phyloP scores from a whole-genome alignment of 2,113 vertebrate species.

The Grus americana region DNA sequence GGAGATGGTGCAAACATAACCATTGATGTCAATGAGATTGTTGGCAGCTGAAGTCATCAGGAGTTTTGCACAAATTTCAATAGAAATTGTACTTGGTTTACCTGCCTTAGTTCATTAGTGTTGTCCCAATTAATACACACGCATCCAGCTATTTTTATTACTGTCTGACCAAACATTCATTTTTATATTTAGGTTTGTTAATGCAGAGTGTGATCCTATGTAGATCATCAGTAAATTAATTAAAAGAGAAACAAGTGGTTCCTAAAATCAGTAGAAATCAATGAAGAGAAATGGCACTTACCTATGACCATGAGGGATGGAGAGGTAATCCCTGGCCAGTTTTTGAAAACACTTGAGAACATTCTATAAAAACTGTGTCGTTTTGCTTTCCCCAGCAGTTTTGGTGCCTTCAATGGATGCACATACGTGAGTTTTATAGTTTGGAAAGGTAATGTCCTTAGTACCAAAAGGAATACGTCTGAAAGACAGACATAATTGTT shows the following conservation, averaged over 20 bases:
- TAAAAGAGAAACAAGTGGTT: background rate
- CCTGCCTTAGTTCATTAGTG: background rate
- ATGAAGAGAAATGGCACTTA: background rate
- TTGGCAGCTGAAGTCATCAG: background rate
- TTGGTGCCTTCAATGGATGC: background rate
- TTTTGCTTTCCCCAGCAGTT: background rate
- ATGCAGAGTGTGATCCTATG: background rate
- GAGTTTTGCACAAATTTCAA: background rate
- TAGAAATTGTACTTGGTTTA: background rate
- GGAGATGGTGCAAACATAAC: background rate
- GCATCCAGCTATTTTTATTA: background rate
- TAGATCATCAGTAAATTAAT: background rate
- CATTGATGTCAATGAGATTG: background rate
- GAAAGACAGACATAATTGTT: background rate
- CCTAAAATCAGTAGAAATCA: background rate
- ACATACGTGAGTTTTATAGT: background rate
- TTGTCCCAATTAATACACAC: background rate
- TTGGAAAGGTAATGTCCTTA: background rate
- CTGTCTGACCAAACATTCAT: background rate
- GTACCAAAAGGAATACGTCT: background rate
- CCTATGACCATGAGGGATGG: accelerated
- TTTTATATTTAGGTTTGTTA: background rate
- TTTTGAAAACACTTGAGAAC: background rate
- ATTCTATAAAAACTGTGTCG: background rate
- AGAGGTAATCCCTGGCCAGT: background rate